A percentile compares a stretch with the other conserved stretches of the same genome.
Conservation (phyloP, 2,797 vertebrate genomes). For the Cirrhinus mrigala region DNA sequence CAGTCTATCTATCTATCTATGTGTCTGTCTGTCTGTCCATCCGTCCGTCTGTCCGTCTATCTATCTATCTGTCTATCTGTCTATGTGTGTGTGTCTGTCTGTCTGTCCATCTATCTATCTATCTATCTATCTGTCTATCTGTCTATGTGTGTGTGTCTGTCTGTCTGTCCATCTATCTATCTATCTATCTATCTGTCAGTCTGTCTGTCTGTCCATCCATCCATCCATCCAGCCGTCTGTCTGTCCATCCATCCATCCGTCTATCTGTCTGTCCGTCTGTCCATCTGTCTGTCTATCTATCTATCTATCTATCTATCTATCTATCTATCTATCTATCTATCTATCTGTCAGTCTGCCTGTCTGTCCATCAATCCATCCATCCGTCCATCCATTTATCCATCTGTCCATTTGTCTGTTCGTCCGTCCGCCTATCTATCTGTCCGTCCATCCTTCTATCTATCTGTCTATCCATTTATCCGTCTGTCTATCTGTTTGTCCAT, state of each 20-base stretch:
- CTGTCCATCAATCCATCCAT: neutral
- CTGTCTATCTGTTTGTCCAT: no score
- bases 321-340: neutral
- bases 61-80: rapidly evolving
- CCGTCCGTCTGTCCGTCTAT: rapidly evolving
- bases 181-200: rapidly evolving
- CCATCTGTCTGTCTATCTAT: rapidly evolving
- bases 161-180: rapidly evolving
- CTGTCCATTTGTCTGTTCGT: no score
- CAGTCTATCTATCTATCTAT: rapidly evolving
- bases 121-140: rapidly evolving
- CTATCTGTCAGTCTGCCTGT: neutral
- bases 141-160: neutral
- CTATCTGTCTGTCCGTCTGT: rapidly evolving
- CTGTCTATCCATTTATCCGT: no score
- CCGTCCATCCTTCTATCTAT: no score
- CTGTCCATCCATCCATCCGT: neutral
- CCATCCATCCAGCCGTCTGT: rapidly evolving
- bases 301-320: neutral
- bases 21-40: rapidly evolving
- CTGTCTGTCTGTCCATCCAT: neutral
- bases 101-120: neutral
- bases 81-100: neutral
- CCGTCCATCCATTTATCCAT: neutral
- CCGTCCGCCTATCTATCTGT: no score